Evolutionary conservation across 2,888 invertebrate genomes (phyloP).

Genomic region (Polietes domitor): DNA sequence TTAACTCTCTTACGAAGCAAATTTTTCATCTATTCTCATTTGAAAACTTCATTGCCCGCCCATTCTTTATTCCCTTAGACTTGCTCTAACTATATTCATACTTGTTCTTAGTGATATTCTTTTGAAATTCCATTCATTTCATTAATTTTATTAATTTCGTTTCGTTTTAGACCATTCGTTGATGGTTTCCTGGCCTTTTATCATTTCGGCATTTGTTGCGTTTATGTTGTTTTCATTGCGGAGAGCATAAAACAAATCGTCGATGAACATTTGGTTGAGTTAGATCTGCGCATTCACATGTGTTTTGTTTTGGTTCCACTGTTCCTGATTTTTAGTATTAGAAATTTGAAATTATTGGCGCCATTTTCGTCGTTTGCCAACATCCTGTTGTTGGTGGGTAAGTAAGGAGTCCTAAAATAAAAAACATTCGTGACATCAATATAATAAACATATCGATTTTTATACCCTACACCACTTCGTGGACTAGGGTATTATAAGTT

Average conservation of each 20-base stretch:
- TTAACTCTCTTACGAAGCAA: too few relatives aligned
- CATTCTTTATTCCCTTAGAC: too few relatives aligned
- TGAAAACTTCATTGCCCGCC: too few relatives aligned
- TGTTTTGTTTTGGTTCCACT: slow-evolving; percentile 86
- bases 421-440: too few relatives aligned
- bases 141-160: too few relatives aligned
- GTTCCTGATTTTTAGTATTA: slow-evolving; percentile 87
- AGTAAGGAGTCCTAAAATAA: slow-evolving; percentile 51
- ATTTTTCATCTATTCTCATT: too few relatives aligned
- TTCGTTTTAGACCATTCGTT: slow-evolving; percentile 85
- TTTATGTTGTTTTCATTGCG: slow-evolving; percentile 97
- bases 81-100: too few relatives aligned
- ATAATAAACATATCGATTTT: too few relatives aligned
- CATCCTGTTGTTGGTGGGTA: slow-evolving; percentile 87
- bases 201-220: slow-evolving; percentile 98
- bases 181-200: slow-evolving; percentile 93
- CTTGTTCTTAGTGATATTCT: too few relatives aligned
- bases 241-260: slow-evolving; percentile 91
- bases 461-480: too few relatives aligned
- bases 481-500: too few relatives aligned
- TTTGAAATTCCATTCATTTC: too few relatives aligned
- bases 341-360: slow-evolving; percentile 91
- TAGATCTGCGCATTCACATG: slow-evolving; percentile 82
- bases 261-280: slow-evolving; percentile 82
- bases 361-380: slow-evolving; percentile 97